Base-by-base conservation (phyloP, 2,888 invertebrate genomes). In the Eupithecia dodoneata region DNA sequence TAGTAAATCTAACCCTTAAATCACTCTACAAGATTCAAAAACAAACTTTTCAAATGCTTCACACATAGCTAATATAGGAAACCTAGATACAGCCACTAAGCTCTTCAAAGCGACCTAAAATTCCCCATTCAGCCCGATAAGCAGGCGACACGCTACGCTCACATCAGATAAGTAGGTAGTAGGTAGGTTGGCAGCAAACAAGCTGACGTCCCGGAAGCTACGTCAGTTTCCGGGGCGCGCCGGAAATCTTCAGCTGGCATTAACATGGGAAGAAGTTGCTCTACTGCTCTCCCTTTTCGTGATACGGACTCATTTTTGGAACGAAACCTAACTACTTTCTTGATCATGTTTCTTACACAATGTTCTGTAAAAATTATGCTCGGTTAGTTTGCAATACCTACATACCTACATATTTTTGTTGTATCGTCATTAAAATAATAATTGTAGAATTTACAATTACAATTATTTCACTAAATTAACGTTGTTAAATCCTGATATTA, bases 191-290 rank as follows among this genome's bases (percentile, higher is more conserved):
- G 76, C 65, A 71, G 85, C 86, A 88, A 90, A 91, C 90, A 91
- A 88, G 89, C 91, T 91, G 91, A 89, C 91, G 88, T 83, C 70
- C 89, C 89, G 92, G 91, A 92, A 86, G 85, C 88, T 87, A 86
- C 86, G 89, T 87, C 88, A 88, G 89, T 85, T 88, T 90, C 91
- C 90, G 87, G 85, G 81, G 81, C 84, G 76, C 76, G 65, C 79
- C 81, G 81, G 82, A 84, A 81, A 80, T 82, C 82, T 80, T 81
- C 81, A 80, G 81, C 78, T 78, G 76, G 81, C 81, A 80, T 82
- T 82, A 80, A 81, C 78, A 79, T 76, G 74, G 79, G 72, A 76
- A 80, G 80, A 79, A 72, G 71, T 83, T 83, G 85, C 72, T 63
- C 70, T 70, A 30, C 59, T 49, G 47, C 63, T 73, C 70, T 65